A percentile compares a stretch with the other conserved stretches of the same genome.
Evolutionary conservation across 2,888 invertebrate genomes (phyloP).

Genomic region (Meloe dianella): DNA sequence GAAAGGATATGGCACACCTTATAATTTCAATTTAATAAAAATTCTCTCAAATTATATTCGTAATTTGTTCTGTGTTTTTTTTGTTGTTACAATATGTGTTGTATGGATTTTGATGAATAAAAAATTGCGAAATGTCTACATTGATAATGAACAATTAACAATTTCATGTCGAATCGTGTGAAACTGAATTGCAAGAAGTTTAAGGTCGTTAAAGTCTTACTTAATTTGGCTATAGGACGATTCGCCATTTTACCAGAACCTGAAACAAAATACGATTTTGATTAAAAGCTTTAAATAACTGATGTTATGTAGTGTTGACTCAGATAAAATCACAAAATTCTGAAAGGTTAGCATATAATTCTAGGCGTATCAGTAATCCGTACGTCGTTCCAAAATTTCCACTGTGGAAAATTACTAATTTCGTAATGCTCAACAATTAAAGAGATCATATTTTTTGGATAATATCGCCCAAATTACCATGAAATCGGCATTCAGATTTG

Average conservation of each 20-base stretch:
- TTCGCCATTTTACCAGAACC: slow-evolving; percentile 43
- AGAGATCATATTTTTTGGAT: too few species aligned
- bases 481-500: too few species aligned
- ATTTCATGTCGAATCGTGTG: background rate
- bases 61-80: too few species aligned
- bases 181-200: background rate
- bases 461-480: too few species aligned
- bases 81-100: background rate
- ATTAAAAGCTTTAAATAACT: too few species aligned
- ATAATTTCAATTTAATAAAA: background rate
- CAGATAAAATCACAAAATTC: slow-evolving; percentile 1
- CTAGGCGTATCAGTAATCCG: too few species aligned
- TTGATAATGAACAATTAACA: background rate
- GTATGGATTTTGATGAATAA: background rate
- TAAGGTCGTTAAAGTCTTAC: slow-evolving; percentile 39
- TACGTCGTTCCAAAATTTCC: too few species aligned
- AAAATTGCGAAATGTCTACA: background rate
- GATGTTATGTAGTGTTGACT: too few species aligned
- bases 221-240: slow-evolving; percentile 50
- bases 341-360: too few species aligned
- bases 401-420: too few species aligned
- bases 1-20: background rate
- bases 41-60: background rate
- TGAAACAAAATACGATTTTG: slow-evolving; percentile 41
- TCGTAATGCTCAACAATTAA: too few species aligned